A percentile compares a stretch with the other conserved stretches of the same genome.
These are phyloP conservation scores for Pachycephus smyrnensis DNA, from an alignment of 2,888 invertebrate species.

Conservation along the genomic window DNA sequence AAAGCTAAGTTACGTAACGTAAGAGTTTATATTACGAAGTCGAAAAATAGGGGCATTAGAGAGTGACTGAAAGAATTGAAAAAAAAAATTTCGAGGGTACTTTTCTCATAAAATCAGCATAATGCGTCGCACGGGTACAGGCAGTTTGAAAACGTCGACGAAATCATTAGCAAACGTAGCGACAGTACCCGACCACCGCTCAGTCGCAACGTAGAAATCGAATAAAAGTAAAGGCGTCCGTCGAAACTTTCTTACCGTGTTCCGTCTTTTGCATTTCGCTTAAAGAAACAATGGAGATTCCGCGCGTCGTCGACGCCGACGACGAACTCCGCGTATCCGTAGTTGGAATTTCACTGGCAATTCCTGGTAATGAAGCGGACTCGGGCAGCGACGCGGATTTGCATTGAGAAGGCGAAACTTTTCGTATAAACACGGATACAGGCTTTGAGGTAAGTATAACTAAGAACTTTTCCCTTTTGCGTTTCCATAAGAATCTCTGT, in stretches of 20 bases:
- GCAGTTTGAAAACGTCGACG: not conserved
- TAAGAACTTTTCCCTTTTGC: slow-evolving; percentile 44
- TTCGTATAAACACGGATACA: slow-evolving; percentile 45
- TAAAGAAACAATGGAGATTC: slow-evolving; percentile 45
- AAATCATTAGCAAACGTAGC: not conserved
- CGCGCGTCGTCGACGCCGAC: slow-evolving; percentile 21
- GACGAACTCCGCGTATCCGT: slow-evolving; percentile 4
- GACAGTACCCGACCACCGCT: not conserved
- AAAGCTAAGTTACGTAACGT: too few species aligned
- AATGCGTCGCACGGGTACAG: not conserved
- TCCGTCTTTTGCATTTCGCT: slow-evolving; percentile 6
- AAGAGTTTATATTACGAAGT: too few species aligned
- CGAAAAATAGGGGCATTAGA: too few species aligned
- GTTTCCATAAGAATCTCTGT: not conserved
- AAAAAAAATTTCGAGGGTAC: not conserved
- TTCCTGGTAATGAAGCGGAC: slow-evolving; percentile 40
- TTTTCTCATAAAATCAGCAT: not conserved
- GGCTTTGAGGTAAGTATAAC: slow-evolving; percentile 24
- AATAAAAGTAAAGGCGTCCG: slow-evolving; percentile 18
- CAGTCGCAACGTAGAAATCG: not conserved
- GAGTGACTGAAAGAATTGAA: not conserved
- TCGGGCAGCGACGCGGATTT: slow-evolving; percentile 39
- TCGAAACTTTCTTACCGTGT: slow-evolving; percentile 9
- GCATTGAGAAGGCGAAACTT: slow-evolving; percentile 41
- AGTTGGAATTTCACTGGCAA: slow-evolving; percentile 37